Evolutionary conservation across 1,140 invertebrate species (phyloP).

Genomic region (Brachionus plicatilis): DNA sequence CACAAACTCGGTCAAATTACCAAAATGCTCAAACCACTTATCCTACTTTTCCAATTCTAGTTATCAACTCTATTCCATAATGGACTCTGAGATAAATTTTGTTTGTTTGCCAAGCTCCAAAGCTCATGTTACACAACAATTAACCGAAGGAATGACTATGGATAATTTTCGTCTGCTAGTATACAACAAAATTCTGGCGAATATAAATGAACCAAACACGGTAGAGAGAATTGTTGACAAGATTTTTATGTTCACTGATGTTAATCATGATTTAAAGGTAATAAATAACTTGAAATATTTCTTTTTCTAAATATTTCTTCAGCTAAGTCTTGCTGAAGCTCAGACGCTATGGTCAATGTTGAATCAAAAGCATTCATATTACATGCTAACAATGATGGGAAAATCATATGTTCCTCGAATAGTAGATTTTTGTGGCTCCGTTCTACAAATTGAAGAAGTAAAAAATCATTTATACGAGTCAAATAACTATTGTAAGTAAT

Average conservation of each 20-base stretch:
- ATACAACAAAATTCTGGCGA: not conserved
- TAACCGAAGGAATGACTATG: not conserved
- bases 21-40: conserved; percentile 12
- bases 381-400: not conserved
- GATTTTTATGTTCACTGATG: conserved; percentile 9
- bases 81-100: not conserved
- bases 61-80: not conserved
- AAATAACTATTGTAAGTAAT: conserved; percentile 21
- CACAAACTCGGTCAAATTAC: not conserved
- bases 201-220: not conserved
- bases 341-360: not conserved
- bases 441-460: not conserved
- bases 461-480: conserved; percentile 4
- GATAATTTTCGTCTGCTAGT: not conserved
- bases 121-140: not conserved
- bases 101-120: not conserved
- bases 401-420: conserved; percentile 17
- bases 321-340: not conserved
- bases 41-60: not conserved
- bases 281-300: not conserved
- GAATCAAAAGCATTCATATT: conserved; percentile 20
- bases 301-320: not conserved
- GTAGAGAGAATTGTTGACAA: not conserved
- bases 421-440: not conserved
- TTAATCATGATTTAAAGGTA: conserved; percentile 3